phyloP scores from a whole-genome alignment of 2,797 vertebrate species.

The Leuciscus waleckii region DNA sequence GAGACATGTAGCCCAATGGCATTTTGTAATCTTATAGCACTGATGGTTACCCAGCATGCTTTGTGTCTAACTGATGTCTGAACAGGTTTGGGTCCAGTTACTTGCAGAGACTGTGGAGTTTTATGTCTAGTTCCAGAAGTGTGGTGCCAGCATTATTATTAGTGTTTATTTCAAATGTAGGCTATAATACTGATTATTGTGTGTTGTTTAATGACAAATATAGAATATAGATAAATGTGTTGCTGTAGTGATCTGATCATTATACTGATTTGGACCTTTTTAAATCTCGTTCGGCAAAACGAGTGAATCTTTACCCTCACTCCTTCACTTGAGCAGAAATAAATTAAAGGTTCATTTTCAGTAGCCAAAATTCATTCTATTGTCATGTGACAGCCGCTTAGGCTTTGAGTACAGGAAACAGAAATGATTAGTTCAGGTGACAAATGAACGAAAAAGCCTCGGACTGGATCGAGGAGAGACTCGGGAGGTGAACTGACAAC shows the following conservation, averaged over 20 bases:
- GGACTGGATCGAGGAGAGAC: not conserved
- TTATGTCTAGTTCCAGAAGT: not conserved
- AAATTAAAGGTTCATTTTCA: not conserved
- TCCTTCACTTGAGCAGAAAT: not conserved
- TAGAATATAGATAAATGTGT: too few species aligned
- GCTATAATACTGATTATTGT: not conserved
- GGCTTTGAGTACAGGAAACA: not conserved
- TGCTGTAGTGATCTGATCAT: too few species aligned
- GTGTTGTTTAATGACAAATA: not conserved
- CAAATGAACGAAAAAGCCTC: not conserved
- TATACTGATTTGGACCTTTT: too few species aligned
- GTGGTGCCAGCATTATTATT: too few species aligned
- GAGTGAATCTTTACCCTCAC: not conserved
- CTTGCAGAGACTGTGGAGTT: not conserved
- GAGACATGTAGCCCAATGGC: not conserved
- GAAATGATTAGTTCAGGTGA: not conserved
- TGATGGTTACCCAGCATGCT: not conserved
- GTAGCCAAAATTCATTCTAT: not conserved
- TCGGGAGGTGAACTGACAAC: not conserved
- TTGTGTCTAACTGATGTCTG: not conserved
- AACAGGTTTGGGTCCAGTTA: not conserved
- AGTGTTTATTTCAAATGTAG: too few species aligned
- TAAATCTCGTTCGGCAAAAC: not conserved
- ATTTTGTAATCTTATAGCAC: not conserved
- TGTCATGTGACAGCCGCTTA: not conserved